phyloP scores from a whole-genome alignment of 1,140 invertebrate species.

The Aphelinus certus region DNA sequence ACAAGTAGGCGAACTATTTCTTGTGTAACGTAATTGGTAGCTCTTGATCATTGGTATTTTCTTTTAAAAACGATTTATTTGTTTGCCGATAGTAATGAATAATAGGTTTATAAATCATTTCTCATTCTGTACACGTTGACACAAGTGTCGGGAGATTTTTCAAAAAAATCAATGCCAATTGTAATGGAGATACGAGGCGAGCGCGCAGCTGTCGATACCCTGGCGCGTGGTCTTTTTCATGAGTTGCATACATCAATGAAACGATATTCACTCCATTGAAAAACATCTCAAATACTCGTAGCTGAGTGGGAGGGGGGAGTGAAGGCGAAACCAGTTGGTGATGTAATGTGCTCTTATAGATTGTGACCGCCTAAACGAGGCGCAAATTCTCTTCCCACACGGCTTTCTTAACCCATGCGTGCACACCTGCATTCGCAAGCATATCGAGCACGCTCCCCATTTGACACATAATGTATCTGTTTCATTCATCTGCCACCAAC shows the following conservation, averaged over 20 bases:
- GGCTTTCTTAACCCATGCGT: conserved; percentile 40
- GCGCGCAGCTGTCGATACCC: background rate
- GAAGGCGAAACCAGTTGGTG: conserved; percentile 61
- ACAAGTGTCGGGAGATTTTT: background rate
- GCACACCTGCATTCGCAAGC: conserved; percentile 10
- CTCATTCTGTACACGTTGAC: no score
- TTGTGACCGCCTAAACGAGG: conserved; percentile 36
- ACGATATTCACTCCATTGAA: conserved; percentile 8
- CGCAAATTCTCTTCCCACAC: conserved; percentile 53
- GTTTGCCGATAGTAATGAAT: no score
- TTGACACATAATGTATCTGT: conserved; percentile 55
- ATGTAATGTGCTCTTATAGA: conserved; percentile 62
- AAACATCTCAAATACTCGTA: conserved; percentile 21
- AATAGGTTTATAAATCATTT: no score
- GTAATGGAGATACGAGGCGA: background rate
- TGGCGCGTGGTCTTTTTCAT: background rate
- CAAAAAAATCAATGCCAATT: background rate
- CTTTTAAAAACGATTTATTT: no score
- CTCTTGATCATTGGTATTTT: no score
- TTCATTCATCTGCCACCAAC: conserved; percentile 49
- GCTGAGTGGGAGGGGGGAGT: conserved; percentile 22
- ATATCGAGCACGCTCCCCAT: conserved; percentile 25
- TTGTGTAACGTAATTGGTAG: no score
- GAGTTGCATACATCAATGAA: background rate
- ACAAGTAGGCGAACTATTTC: no score